These are phyloP conservation scores for Triops cancriformis DNA, from an alignment of 1,140 invertebrate species.

Conservation along the genomic window DNA sequence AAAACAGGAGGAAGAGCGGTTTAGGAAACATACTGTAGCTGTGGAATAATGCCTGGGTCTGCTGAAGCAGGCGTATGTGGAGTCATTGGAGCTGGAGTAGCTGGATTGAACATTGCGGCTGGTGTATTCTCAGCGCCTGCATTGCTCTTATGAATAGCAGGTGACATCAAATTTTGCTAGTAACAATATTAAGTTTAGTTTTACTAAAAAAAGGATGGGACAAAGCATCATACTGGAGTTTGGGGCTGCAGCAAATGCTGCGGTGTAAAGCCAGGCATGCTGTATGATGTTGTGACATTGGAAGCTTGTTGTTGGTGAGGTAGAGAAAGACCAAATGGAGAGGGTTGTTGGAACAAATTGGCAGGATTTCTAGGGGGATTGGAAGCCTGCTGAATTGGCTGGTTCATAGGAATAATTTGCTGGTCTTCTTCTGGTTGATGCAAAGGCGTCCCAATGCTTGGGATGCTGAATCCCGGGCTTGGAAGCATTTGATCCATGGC, in stretches of 20 bases:
- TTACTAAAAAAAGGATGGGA: no score
- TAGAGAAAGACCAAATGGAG: constrained; percentile 34
- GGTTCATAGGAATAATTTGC: constrained; percentile 67
- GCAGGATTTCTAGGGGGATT: constrained; percentile 67
- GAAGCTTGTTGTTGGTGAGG: constrained; percentile 54
- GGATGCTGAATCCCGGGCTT: constrained; percentile 78
- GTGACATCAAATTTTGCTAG: constrained; percentile 26
- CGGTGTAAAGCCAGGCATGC: constrained; percentile 46
- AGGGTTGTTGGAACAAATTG: constrained; percentile 50
- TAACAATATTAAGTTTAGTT: constrained; percentile 30
- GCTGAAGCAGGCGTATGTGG: constrained; percentile 90
- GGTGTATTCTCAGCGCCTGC: constrained; percentile 23
- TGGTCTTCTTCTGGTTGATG: constrained; percentile 88
- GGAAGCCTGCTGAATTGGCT: constrained; percentile 69
- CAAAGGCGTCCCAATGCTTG: constrained; percentile 77
- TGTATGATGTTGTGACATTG: constrained; percentile 41
- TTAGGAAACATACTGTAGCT: constrained; percentile 68
- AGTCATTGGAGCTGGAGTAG: constrained; percentile 73
- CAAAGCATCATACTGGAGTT: constrained; percentile 57
- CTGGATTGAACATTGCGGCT: constrained; percentile 42
- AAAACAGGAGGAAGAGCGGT: not conserved
- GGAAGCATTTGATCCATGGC: constrained; percentile 80
- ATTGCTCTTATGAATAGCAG: constrained; percentile 19
- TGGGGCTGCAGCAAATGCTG: constrained; percentile 73
- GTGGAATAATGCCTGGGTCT: constrained; percentile 86